These are phyloP conservation scores for Dasypolia templi DNA, from an alignment of 2,888 invertebrate species.

Conservation along the genomic window DNA sequence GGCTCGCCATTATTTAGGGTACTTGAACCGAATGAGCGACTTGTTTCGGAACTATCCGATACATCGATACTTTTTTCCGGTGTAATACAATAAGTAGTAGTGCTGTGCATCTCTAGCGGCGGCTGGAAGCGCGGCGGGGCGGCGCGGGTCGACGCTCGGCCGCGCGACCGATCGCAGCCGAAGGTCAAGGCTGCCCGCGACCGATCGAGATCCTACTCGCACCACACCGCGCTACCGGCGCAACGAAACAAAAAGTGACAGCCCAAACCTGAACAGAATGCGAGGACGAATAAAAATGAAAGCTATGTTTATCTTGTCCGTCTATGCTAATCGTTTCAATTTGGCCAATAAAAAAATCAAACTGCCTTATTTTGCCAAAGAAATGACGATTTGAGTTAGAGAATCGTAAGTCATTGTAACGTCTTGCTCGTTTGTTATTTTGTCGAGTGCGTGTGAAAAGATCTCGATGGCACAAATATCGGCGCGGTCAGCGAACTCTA, in stretches of 20 bases:
- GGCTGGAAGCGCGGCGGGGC: slow-evolving; percentile 71
- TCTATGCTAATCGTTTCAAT: slow-evolving; percentile 68
- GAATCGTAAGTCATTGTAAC: slow-evolving; percentile 75
- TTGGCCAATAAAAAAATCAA: slow-evolving; percentile 49
- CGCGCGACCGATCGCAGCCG: slow-evolving; percentile 86
- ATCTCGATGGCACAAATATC: slow-evolving; percentile 76
- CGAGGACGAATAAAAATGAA: slow-evolving; percentile 90
- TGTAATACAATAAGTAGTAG: slow-evolving; percentile 58
- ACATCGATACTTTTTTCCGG: slow-evolving; percentile 58
- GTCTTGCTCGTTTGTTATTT: slow-evolving; percentile 72
- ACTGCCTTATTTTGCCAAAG: slow-evolving; percentile 26
- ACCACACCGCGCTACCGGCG: slow-evolving; percentile 72
- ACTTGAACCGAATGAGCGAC: neutral
- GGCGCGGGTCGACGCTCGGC: slow-evolving; percentile 85
- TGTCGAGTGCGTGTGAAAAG: slow-evolving; percentile 77
- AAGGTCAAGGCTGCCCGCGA: slow-evolving; percentile 88
- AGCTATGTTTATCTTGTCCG: slow-evolving; percentile 79
- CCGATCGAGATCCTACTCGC: slow-evolving; percentile 77
- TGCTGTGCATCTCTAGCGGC: slow-evolving; percentile 73
- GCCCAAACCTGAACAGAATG: slow-evolving; percentile 89
- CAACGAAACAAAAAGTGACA: slow-evolving; percentile 90
- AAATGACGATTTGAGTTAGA: slow-evolving; percentile 46
- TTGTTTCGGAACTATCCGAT: slow-evolving; percentile 46
- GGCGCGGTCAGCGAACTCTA: slow-evolving; percentile 75
- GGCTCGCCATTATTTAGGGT: neutral